Evolutionary conservation across 2,797 vertebrate species (phyloP).

Genomic region (Fistularia commersonii): DNA sequence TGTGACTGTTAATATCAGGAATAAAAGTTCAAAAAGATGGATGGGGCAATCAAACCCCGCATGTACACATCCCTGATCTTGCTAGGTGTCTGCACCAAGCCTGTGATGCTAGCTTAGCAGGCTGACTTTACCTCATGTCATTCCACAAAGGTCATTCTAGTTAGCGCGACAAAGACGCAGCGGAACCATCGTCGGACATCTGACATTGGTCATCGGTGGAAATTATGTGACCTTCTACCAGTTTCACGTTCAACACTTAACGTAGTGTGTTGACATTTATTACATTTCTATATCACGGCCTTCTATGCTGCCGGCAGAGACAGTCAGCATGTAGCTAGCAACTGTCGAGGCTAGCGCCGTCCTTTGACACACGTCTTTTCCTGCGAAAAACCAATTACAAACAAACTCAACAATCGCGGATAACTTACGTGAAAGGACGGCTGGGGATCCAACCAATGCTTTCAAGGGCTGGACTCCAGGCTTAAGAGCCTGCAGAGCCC

Average conservation of each 20-base stretch:
- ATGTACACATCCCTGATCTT: too few relatives aligned
- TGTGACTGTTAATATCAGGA: too few relatives aligned
- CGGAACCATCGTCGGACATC: fast-evolving
- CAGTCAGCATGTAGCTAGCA: constrained; percentile 48
- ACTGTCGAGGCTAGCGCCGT: constrained; percentile 31
- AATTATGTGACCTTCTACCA: too few relatives aligned
- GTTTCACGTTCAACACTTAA: too few relatives aligned
- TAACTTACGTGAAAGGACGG: constrained; percentile 75
- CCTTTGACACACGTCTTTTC: neutral
- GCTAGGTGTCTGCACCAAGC: neutral
- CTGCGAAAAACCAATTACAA: neutral
- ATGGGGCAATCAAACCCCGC: too few relatives aligned
- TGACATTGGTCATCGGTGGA: neutral
- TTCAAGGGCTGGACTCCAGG: constrained; percentile 75
- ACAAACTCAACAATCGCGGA: neutral
- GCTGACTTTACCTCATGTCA: constrained; percentile 57
- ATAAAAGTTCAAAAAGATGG: too few relatives aligned
- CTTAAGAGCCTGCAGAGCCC: constrained; percentile 75
- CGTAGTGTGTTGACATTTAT: neutral
- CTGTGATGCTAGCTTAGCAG: constrained; percentile 27
- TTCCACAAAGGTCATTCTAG: constrained; percentile 78
- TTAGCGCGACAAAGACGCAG: constrained; percentile 2
- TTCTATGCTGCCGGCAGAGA: constrained; percentile 14
- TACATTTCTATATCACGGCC: constrained; percentile 47
- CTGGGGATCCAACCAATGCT: constrained; percentile 71